Evolutionary conservation across 2,113 vertebrate genomes (phyloP), one percentile per base, ranked within the genome.

Genomic region (Xenopus laevis): DNA sequence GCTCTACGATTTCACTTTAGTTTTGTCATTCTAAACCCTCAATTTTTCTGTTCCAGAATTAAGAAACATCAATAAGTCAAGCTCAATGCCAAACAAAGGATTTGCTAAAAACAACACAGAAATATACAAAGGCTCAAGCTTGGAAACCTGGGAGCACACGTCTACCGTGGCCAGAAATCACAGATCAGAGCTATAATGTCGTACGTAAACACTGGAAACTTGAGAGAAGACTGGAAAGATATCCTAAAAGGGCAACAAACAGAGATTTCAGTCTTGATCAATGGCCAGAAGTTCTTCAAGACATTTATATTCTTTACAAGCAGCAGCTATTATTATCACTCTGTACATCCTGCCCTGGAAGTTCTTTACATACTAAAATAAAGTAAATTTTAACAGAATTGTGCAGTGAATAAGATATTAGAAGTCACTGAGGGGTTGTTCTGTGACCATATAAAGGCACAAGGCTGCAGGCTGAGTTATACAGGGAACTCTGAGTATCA

Each of bases 71-170:
- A 58, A 55, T 18, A 73, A 18, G 18, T 50, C 45, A 13, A n/a
- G 10, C 7, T 23, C 21, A 12, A 59, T 13, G 71, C 71, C 62
- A 66, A 23, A 66, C 52, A 27, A 65, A 30, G 63, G 62, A 65
- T 63, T 65, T 30, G 58, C 40, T 46, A 73, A 73, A 65, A 73
- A 73, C 63, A 73, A 65, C 63, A 65, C n/a, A 50, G 47, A 55
- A 55, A 55, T 65, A 64, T 63, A 72, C 27, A 57, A 23, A 33
- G 71, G 52, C 55, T 73, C 63, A 27, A 40, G 16, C 27, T 17
- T 72, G 47, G 61, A 72, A 72, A 72, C 50, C 17, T 40, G 7
- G 63, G 61, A 64, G 27, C 52, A 45, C 52, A 45, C 27, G 62
- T 21, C 52, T 5, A 65, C 20, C 17, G 47, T 6, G 47, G 71